Evolutionary conservation across 2,888 invertebrate species (phyloP).

Genomic region (Punctoribates punctum): DNA sequence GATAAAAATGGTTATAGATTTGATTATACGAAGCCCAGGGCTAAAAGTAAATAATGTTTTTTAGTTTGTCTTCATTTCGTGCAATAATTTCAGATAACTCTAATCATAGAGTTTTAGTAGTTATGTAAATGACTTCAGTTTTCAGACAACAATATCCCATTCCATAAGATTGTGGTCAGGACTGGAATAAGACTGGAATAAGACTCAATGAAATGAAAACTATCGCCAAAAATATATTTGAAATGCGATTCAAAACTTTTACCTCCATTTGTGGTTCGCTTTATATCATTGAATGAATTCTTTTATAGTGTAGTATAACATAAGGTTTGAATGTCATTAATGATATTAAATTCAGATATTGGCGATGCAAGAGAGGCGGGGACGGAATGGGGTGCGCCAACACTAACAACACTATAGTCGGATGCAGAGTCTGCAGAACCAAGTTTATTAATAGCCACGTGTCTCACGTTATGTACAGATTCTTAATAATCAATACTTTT

Average conservation of each 20-base stretch:
- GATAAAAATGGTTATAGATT: conserved; percentile 21
- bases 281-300: neutral
- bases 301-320: neutral
- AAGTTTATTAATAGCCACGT: conserved; percentile 34
- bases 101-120: conserved; percentile 26
- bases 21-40: neutral
- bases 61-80: neutral
- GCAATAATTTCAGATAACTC: neutral
- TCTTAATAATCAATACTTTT: conserved; percentile 25
- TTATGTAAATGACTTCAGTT: neutral
- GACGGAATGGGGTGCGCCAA: conserved; percentile 6
- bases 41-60: neutral
- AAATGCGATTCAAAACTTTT: conserved; percentile 3
- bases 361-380: conserved; percentile 15
- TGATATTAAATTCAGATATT: conserved; percentile 25
- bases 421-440: neutral
- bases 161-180: too few species aligned
- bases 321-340: conserved; percentile 27
- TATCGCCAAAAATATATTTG: neutral
- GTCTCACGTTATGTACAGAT: conserved; percentile 24
- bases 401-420: neutral
- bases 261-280: conserved; percentile 15
- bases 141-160: neutral
- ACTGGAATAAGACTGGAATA: too few species aligned
- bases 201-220: neutral